Base-by-base conservation (phyloP, 2,113 vertebrate species). In the Clarias gariepinus region DNA sequence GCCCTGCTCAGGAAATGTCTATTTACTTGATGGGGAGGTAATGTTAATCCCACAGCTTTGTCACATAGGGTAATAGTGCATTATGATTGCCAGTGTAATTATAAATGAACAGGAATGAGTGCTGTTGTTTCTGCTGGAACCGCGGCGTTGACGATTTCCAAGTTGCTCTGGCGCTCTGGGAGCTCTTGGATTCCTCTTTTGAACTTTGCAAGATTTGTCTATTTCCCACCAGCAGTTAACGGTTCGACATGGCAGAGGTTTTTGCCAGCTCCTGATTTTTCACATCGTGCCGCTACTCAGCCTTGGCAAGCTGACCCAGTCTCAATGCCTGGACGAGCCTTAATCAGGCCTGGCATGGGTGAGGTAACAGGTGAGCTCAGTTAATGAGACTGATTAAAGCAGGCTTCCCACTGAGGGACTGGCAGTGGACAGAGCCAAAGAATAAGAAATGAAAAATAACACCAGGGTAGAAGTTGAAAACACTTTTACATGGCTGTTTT, bases 331-430 rank as follows among this genome's bases (percentile, higher is more conserved):
- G 58, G 60, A 79, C 61, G 64, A 73, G 83, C 82, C 88, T 83
- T 91, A 91, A 92, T 90, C 85, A 89, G 71, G 77, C 82, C 77
- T 91, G 90, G 86, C 90, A 90, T 87, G 76, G 74, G 52, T 30
- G 85, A 86, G 83, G 36, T 87, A 90, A 90, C 91, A 93, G 89
- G 89, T 93, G 91, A 91, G 91, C 83, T 78, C 57, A 9, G 82
- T 86, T 91, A 91, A 91, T 91, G 86, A 90, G 77, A 78, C 73
- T 88, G 87, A 91, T 90, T 85, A 87, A 85, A 84, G 77, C 57
- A 52, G 80, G 86, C 83, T 87, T 74, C 81, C 78, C 81, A 71
- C 81, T 71, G 89, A 87, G 89, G 76, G 82, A 85, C 81, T 82
- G 71, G 41, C 81, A 89, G 28, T 16, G 16, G n/a, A 80, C 23